phyloP scores from a whole-genome alignment of 2,888 invertebrate species.

The Acanthosepion pharaonis region DNA sequence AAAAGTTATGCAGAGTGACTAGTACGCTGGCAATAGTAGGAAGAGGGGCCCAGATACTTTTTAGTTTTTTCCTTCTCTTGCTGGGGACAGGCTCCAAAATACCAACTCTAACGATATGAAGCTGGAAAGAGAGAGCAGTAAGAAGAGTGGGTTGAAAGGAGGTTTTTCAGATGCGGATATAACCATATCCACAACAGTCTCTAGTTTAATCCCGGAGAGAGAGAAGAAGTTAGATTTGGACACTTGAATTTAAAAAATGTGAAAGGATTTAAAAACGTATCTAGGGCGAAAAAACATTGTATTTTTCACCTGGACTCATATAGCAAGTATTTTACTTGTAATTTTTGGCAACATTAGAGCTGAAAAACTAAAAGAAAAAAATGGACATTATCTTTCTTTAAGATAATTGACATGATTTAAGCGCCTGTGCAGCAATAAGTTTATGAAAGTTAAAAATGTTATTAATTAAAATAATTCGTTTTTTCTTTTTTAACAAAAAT shows the following conservation, averaged over 20 bases:
- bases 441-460: too few species aligned
- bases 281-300: background rate
- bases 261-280: background rate
- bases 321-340: background rate
- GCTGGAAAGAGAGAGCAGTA: background rate
- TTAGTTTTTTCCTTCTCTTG: background rate
- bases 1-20: slow-evolving; percentile 1
- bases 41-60: background rate
- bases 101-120: background rate
- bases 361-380: too few species aligned
- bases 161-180: background rate
- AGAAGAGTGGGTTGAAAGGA: background rate
- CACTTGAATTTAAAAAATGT: background rate
- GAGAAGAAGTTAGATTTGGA: slow-evolving; percentile 5
- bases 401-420: too few species aligned
- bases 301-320: background rate
- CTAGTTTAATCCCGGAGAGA: background rate
- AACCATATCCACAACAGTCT: background rate
- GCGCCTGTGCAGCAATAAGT: too few species aligned
- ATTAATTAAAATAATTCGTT: too few species aligned
- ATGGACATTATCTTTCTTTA: too few species aligned
- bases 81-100: background rate
- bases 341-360: background rate
- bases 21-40: background rate
- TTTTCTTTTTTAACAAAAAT: too few species aligned